Evolutionary conservation across 2,797 vertebrate genomes (phyloP), one percentile per base, ranked within the genome.

Genomic region (Mionectes olivaceus): DNA sequence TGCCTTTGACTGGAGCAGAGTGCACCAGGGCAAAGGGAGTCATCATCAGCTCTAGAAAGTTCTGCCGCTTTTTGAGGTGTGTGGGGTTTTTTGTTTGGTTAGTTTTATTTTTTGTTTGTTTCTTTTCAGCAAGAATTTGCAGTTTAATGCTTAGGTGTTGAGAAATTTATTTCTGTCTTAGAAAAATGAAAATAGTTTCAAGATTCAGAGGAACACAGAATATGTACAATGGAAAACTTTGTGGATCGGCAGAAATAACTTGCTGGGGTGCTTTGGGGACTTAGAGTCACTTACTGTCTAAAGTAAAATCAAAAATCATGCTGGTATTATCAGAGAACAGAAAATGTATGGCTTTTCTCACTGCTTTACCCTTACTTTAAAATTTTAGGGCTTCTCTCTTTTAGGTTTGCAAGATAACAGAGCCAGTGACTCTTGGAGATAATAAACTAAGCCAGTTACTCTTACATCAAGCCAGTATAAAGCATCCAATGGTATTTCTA

Each of bases 261-360:
- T 74, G n/a, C 25, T 0, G 3, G 35, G 22, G 47, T 52, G 16
- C 33, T 95, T 47, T 91, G 44, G 37, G 79, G 23, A 37, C 14
- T 55, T 49, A 28, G 13, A 73, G 35, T 75, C 22, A 65, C 10
- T 73, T 33, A 33, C 15, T 84, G 15, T 56, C 56, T 56, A 67
- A 79, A 70, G 9, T 61, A 80, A 94, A 94, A 83, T 74, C 14
- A 80, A 89, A 74, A 21, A 77, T 3, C 18, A 9, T 49, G 17
- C 32, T 70, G 18, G 5, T 53, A 65, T 74, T 89, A 60, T 3
- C 25, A 68, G n/a, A 83, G 35, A 81, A 65, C 4, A 63, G 28
- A 65, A 65, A 23, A 80, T 25, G 13, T 52, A 37, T 27, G 79
- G 8, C 10, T 70, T 76, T 87, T 67, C 32, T 64, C 8, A 35